Percentiles rank a stretch among this genome's conserved stretches.
phyloP scores from a whole-genome alignment of 2,113 vertebrate species.

The Elaphurus davidianus region DNA sequence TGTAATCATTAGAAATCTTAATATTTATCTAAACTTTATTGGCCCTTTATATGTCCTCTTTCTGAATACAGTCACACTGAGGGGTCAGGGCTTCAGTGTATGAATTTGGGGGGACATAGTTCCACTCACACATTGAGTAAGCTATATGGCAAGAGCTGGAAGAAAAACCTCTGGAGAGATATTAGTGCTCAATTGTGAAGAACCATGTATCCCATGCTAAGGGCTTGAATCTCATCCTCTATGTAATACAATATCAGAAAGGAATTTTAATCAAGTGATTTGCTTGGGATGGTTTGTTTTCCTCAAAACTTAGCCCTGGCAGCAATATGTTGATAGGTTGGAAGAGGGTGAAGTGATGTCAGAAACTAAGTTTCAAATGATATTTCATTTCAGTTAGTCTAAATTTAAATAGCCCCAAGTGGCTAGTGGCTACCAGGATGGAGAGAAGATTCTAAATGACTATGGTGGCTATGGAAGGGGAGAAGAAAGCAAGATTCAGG shows the following conservation, averaged over 20 bases:
- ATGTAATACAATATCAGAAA: not conserved
- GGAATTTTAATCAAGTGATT: not conserved
- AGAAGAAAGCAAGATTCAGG: not conserved
- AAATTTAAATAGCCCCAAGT: not conserved
- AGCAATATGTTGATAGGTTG: not conserved
- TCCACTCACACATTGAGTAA: not conserved
- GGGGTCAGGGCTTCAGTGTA: not conserved
- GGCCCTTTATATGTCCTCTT: not conserved
- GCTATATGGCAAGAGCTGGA: not conserved
- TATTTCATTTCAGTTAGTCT: not conserved
- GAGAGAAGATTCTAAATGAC: not conserved
- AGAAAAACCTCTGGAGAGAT: not conserved
- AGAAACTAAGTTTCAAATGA: not conserved
- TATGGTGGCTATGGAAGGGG: fast-evolving
- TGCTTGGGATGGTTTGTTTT: not conserved
- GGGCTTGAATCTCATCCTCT: not conserved
- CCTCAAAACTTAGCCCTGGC: not conserved
- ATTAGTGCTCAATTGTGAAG: not conserved
- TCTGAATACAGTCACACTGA: not conserved
- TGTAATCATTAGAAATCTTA: not conserved
- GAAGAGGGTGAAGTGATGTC: not conserved
- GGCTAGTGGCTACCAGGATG: not conserved
- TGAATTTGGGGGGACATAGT: not conserved
- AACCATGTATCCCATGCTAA: not conserved
- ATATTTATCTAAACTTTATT: not conserved